These are phyloP conservation scores for Microdon myrmicae DNA, from an alignment of 2,888 invertebrate genomes.

Conservation along the genomic window DNA sequence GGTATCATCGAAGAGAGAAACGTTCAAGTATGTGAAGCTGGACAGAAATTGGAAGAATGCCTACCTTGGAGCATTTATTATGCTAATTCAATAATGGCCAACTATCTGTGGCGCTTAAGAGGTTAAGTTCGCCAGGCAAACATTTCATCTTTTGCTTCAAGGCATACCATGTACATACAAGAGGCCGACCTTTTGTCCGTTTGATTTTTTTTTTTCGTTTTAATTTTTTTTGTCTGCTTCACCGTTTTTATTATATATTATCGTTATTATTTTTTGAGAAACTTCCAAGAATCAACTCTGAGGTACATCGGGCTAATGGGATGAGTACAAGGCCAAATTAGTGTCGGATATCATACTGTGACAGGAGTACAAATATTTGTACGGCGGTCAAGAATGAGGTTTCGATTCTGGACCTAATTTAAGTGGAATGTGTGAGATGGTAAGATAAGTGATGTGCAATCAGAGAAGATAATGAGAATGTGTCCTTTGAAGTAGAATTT, in stretches of 20 bases:
- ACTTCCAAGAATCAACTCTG: constrained; percentile 31
- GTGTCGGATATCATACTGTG: constrained; percentile 40
- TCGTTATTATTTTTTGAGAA: constrained; percentile 50
- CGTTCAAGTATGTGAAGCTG: constrained; percentile 33
- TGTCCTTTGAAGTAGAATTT: too few species aligned
- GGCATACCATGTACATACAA: neutral
- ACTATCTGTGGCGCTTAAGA: constrained; percentile 53
- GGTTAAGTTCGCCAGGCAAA: constrained; percentile 46
- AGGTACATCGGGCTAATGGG: neutral
- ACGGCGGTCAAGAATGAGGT: constrained; percentile 32
- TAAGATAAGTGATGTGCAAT: too few species aligned
- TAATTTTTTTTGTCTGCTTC: constrained; percentile 9
- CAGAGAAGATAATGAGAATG: too few species aligned
- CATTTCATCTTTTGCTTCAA: constrained; percentile 39
- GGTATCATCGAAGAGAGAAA: neutral
- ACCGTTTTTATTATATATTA: constrained; percentile 36
- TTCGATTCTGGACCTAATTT: constrained; percentile 24
- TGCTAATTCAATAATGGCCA: constrained; percentile 52
- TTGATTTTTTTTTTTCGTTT: constrained; percentile 4
- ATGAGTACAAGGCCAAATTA: constrained; percentile 26
- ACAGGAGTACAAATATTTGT: constrained; percentile 47
- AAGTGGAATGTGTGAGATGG: too few species aligned
- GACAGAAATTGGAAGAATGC: constrained; percentile 45
- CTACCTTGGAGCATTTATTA: constrained; percentile 51
- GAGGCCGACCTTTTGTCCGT: too few species aligned